These are phyloP conservation scores for Scolopax bukidnonensis DNA, from an alignment of 2,797 vertebrate genomes.

Conservation along the genomic window DNA sequence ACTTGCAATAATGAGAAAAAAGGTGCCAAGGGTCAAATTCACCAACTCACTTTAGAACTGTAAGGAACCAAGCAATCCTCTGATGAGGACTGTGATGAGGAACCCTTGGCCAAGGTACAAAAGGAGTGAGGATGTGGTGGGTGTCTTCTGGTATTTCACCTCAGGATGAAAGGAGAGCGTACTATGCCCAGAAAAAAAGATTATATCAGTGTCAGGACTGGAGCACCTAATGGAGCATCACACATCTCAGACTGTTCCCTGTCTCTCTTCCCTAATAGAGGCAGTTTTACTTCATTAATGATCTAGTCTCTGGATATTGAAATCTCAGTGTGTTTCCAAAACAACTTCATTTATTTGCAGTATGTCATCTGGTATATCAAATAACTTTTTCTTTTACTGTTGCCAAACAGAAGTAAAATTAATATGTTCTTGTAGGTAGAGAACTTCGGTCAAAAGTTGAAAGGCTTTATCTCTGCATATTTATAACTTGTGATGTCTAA, in stretches of 20 bases:
- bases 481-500: not conserved
- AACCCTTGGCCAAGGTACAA: not conserved
- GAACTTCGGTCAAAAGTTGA: not conserved
- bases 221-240: not conserved
- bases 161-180: not conserved
- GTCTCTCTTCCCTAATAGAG: not conserved
- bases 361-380: not conserved
- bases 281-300: not conserved
- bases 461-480: not conserved
- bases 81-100: not conserved
- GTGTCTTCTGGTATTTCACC: not conserved
- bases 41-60: not conserved
- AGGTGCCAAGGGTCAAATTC: not conserved
- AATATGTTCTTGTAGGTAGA: not conserved
- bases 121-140: not conserved
- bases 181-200: not conserved
- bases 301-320: not conserved
- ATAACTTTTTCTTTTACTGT: not conserved
- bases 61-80: not conserved
- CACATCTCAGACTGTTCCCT: not conserved
- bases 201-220: not conserved
- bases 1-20: not conserved
- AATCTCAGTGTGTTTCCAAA: not conserved
- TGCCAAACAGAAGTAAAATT: not conserved
- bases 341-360: not conserved